Evolutionary conservation across 2,113 vertebrate species (phyloP).

Genomic region (Plecturocebus donacophilus): DNA sequence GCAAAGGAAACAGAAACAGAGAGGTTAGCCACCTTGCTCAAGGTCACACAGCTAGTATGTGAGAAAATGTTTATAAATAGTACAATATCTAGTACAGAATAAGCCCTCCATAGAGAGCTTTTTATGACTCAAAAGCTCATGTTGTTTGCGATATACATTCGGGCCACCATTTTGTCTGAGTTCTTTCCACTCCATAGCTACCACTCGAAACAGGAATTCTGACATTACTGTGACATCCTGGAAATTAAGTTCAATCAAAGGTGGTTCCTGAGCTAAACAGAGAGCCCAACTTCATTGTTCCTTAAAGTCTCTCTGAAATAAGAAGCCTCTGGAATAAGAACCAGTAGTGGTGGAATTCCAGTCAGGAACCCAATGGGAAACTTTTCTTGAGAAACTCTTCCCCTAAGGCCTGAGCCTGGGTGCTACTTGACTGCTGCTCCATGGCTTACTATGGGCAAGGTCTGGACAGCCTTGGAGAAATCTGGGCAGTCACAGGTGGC

Average conservation of each 20-base stretch:
- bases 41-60: background rate
- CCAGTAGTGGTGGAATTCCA: background rate
- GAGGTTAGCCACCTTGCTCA: background rate
- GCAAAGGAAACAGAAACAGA: background rate
- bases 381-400: background rate
- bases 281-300: background rate
- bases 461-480: background rate
- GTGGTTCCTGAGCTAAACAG: background rate
- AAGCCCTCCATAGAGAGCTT: background rate
- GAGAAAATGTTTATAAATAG: background rate
- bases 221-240: background rate
- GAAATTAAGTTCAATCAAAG: background rate
- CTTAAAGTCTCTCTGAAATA: background rate
- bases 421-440: background rate
- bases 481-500: background rate
- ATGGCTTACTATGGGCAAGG: background rate
- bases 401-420: background rate
- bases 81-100: background rate
- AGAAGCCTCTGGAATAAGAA: slow-evolving; percentile 23
- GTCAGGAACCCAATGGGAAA: background rate
- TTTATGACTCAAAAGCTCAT: background rate
- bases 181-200: background rate
- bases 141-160: background rate
- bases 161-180: background rate
- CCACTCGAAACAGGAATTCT: background rate